Percentiles rank a stretch among this genome's conserved stretches.
Evolutionary conservation across 2,797 vertebrate genomes (phyloP).

Genomic region (Coreius guichenoti): DNA sequence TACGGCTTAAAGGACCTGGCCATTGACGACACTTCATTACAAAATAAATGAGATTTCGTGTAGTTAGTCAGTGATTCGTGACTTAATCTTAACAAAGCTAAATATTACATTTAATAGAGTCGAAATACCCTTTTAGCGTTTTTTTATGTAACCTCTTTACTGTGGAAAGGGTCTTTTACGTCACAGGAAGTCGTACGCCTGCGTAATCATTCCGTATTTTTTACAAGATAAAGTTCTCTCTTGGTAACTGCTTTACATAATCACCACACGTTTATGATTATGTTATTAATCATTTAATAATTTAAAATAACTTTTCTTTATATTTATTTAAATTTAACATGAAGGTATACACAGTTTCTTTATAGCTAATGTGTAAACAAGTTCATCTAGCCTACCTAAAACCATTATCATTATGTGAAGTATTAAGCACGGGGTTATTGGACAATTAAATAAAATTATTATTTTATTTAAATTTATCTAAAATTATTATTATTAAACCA

Average conservation of each 20-base stretch:
- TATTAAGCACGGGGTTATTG: not conserved
- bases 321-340: not conserved
- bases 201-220: conserved; percentile 39
- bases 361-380: not conserved
- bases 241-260: not conserved
- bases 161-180: not conserved
- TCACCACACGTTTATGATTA: not conserved
- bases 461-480: not conserved
- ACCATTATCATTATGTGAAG: not conserved
- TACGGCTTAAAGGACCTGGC: conserved; percentile 23
- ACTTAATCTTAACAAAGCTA: not conserved
- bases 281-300: not conserved
- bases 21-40: not conserved
- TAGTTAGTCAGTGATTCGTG: not conserved
- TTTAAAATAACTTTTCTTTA: not conserved
- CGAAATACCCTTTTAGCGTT: not conserved
- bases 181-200: conserved; percentile 25
- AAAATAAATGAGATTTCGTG: not conserved
- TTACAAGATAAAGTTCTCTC: not conserved
- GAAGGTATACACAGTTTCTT: not conserved
- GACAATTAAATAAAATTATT: not conserved
- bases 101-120: not conserved
- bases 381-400: not conserved
- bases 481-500: not conserved
- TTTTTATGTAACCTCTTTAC: not conserved